These are phyloP conservation scores for Drosophila pruinosa DNA, from an alignment of 1,140 invertebrate genomes.

Conservation along the genomic window DNA sequence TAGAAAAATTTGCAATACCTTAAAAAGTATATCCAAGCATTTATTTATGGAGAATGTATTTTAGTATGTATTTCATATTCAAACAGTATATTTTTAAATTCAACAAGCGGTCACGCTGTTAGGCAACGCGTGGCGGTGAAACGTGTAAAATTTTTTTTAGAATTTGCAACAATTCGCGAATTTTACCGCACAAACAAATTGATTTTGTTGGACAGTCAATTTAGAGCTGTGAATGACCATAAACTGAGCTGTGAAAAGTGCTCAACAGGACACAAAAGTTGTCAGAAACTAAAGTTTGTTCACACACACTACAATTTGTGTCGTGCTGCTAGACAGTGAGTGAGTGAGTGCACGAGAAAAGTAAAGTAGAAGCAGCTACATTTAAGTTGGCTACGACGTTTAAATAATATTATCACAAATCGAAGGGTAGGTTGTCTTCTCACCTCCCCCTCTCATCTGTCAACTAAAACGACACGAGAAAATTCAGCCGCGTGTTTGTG, in stretches of 20 bases:
- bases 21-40: too few relatives aligned
- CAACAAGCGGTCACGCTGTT: too few relatives aligned
- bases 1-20: too few relatives aligned
- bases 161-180: constrained; percentile 38
- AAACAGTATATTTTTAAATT: too few relatives aligned
- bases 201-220: constrained; percentile 15
- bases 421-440: constrained; percentile 16
- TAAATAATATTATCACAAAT: constrained; percentile 26
- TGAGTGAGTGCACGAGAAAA: constrained; percentile 31
- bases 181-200: constrained; percentile 28
- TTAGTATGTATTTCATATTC: too few relatives aligned
- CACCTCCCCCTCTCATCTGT: constrained; percentile 5
- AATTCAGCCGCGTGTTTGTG: constrained; percentile 63
- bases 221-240: neutral
- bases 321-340: constrained; percentile 42
- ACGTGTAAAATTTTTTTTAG: constrained; percentile 43
- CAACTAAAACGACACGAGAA: constrained; percentile 2
- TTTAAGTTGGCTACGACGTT: constrained; percentile 34
- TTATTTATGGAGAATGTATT: too few relatives aligned
- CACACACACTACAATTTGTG: constrained; percentile 25
- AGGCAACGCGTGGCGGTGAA: constrained; percentile 53
- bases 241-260: neutral
- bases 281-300: constrained; percentile 26
- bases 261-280: constrained; percentile 17
- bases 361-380: constrained; percentile 7